Evolutionary conservation across 2,113 vertebrate species (phyloP).

Genomic region (Edolisoma coerulescens): DNA sequence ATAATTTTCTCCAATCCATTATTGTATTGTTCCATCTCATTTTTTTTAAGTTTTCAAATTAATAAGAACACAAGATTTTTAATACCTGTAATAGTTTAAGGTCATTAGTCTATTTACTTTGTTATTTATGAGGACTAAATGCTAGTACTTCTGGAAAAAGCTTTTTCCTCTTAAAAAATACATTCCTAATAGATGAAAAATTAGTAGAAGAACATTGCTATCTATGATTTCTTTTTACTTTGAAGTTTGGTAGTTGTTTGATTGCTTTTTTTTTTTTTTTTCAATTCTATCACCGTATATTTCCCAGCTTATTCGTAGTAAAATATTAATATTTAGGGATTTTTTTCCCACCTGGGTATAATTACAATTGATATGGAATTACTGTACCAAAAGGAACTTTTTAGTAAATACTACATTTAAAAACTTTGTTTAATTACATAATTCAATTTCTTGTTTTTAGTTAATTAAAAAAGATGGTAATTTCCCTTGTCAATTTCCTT

Average conservation of each 20-base stretch:
- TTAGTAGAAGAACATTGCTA: neutral
- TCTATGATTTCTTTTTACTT: neutral
- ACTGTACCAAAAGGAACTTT: neutral
- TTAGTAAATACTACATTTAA: neutral
- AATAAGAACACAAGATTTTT: neutral
- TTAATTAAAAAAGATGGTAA: neutral
- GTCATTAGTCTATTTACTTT: neutral
- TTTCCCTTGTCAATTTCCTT: neutral
- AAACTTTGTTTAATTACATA: neutral
- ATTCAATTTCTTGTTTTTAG: neutral
- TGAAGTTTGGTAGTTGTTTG: neutral
- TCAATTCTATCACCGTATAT: neutral
- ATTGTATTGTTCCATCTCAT: neutral
- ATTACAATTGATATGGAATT: neutral
- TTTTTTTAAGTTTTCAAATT: neutral
- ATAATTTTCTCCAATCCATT: neutral
- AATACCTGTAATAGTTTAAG: neutral
- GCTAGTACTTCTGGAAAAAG: neutral
- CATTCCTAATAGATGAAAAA: neutral
- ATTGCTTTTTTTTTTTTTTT: neutral
- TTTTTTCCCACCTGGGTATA: accelerated
- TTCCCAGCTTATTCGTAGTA: neutral
- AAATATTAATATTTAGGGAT: neutral
- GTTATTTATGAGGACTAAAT: neutral
- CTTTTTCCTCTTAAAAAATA: neutral